Evolutionary conservation across 2,113 vertebrate genomes (phyloP).

Genomic region (Syngnathus scovelli): DNA sequence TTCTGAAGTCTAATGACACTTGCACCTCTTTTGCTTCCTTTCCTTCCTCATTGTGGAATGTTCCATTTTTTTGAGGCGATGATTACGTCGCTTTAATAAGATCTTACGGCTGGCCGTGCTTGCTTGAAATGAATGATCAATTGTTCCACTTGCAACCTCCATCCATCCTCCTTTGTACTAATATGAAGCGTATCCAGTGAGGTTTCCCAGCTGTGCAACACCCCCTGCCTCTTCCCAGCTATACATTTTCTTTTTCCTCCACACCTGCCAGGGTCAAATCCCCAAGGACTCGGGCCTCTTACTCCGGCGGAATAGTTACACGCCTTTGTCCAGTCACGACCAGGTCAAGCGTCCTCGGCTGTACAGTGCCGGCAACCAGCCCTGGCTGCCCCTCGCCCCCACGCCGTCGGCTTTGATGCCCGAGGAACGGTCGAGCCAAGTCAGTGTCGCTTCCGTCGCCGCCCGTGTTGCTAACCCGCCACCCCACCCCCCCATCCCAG

Average conservation of each 20-base stretch:
- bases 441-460: constrained; percentile 65
- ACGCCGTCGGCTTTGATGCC: constrained; percentile 74
- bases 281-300: constrained; percentile 74
- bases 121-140: not conserved
- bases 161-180: not conserved
- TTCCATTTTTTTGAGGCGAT: not conserved
- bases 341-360: constrained; percentile 84
- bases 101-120: not conserved
- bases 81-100: not conserved
- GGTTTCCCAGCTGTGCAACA: not conserved
- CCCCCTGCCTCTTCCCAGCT: not conserved
- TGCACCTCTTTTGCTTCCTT: not conserved
- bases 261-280: constrained; percentile 73
- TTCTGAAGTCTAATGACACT: too few species aligned
- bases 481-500: constrained; percentile 33
- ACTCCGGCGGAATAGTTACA: constrained; percentile 93
- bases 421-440: constrained; percentile 82
- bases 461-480: constrained; percentile 21
- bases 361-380: constrained; percentile 89
- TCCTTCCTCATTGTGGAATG: not conserved
- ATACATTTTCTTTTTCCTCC: not conserved
- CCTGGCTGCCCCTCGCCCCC: constrained; percentile 74
- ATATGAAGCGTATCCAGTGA: not conserved
- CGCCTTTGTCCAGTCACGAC: constrained; percentile 87
- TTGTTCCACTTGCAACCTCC: not conserved